Base-by-base conservation (phyloP, 2,797 vertebrate genomes). In the Aselliscus stoliczkanus region DNA sequence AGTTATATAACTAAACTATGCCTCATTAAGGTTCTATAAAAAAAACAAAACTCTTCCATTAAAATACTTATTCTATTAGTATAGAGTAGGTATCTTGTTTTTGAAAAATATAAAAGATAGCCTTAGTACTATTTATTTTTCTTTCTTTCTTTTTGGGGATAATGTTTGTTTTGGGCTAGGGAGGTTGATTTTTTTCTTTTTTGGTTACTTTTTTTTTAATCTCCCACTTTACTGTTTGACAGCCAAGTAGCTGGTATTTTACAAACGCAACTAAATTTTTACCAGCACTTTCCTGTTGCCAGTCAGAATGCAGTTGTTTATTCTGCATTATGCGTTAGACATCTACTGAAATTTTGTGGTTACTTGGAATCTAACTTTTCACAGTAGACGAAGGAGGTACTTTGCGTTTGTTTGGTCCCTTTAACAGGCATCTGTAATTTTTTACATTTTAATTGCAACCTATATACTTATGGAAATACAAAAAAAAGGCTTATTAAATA, bases 11-110 rank as follows among this genome's bases (percentile, higher is more conserved):
- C 86, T 97, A 97, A 97, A 98, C 94, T 95, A 52, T 96, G 93
- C 98, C 98, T 98, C 98, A 98, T 98, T 98, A 98, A 98, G 97
- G 98, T 98, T 98, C 97, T 98, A 31, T 97, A 70, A 2, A 34
- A 64, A 90, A 86, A 93, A 93, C 70, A 27, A 86, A 69, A 23
- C 80, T 88, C 31, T 92, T 95, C 47, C 70, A 82, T 91, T 92
- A 72, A 93, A 95, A 83, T 93, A 93, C 72, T 87, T 88, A 81
- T 31, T 84, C 34, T 37, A 73, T 92, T 94, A 88, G 62, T 65
- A 31, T 91, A 85, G 44, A 87, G 6, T 87, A 76, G 75, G 29
- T 83, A 12, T 23, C 64, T 90, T 92, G 44, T 87, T 96, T 95
- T 96, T 95, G 67, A 93, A 92, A 95, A 94, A 77, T 21, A 56